phyloP scores from a whole-genome alignment of 2,888 invertebrate genomes.

The Mellilla xanthometata region DNA sequence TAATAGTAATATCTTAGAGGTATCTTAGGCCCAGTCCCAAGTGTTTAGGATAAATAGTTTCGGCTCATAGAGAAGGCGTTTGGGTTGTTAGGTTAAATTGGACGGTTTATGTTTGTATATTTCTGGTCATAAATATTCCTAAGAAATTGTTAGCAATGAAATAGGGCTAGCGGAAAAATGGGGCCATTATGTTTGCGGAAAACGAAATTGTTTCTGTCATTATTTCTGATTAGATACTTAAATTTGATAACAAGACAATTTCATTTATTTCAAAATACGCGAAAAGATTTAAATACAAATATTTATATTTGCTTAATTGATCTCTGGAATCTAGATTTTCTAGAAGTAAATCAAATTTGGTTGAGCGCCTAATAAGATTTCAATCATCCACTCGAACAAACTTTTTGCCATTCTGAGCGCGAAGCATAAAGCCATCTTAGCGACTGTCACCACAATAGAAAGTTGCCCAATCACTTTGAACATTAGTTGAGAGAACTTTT shows the following conservation, averaged over 20 bases:
- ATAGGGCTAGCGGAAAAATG: constrained; percentile 10
- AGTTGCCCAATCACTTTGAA: constrained; percentile 65
- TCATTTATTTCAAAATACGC: neutral
- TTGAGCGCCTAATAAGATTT: too few relatives aligned
- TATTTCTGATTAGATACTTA: constrained; percentile 8
- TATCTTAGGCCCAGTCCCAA: constrained; percentile 23
- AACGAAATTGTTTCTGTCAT: constrained; percentile 9
- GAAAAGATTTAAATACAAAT: too few relatives aligned
- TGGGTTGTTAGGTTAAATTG: constrained; percentile 26
- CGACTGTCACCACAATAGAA: constrained; percentile 50
- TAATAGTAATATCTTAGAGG: constrained; percentile 22
- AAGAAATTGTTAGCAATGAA: constrained; percentile 18
- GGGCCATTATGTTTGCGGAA: constrained; percentile 9
- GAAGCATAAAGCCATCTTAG: neutral
- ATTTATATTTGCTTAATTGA: too few relatives aligned
- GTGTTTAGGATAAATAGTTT: constrained; percentile 29
- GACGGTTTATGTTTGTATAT: constrained; percentile 21
- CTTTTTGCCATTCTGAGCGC: too few relatives aligned
- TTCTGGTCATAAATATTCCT: constrained; percentile 17
- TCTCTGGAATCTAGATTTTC: too few relatives aligned
- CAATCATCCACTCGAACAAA: too few relatives aligned
- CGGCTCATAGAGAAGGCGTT: constrained; percentile 22
- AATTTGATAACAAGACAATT: constrained; percentile 1
- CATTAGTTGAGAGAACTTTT: constrained; percentile 66
- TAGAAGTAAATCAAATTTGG: too few relatives aligned